These are phyloP conservation scores for Sinocyclocheilus anshuiensis DNA, from an alignment of 2,113 vertebrate species.

Conservation along the genomic window DNA sequence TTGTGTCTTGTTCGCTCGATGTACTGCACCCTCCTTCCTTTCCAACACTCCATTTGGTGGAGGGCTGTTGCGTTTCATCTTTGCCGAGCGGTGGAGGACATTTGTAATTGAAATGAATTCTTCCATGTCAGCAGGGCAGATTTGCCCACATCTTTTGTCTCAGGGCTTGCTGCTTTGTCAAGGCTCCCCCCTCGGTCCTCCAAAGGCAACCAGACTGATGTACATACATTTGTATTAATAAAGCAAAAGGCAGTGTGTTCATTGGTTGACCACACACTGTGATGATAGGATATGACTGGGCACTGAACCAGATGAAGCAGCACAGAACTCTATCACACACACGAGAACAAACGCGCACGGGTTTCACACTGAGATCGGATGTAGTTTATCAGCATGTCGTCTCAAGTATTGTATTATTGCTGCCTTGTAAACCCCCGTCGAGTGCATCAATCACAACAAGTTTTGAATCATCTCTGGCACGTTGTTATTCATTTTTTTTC, in stretches of 20 bases:
- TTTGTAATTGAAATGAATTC: slow-evolving; percentile 48
- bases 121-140: slow-evolving; percentile 37
- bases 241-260: slow-evolving; percentile 71
- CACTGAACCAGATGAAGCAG: slow-evolving; percentile 59
- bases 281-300: slow-evolving; percentile 61
- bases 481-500: background rate
- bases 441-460: slow-evolving; percentile 55
- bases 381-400: slow-evolving; percentile 68
- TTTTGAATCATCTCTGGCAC: slow-evolving; percentile 39
- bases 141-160: slow-evolving; percentile 31
- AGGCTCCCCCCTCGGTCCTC: background rate
- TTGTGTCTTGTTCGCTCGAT: background rate
- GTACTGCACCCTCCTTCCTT: slow-evolving; percentile 14
- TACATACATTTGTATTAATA: slow-evolving; percentile 65
- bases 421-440: slow-evolving; percentile 34
- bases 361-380: slow-evolving; percentile 66
- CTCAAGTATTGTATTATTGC: slow-evolving; percentile 59
- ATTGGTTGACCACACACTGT: slow-evolving; percentile 62
- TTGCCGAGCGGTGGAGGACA: slow-evolving; percentile 8
- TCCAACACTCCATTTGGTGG: slow-evolving; percentile 11
- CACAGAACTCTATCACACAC: slow-evolving; percentile 27
- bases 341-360: slow-evolving; percentile 48
- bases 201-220: background rate
- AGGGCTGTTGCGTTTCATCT: background rate
- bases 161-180: slow-evolving; percentile 22